Percentiles rank a stretch among this genome's conserved stretches.
Conservation (phyloP, 2,113 vertebrate species). For the Noctilio leporinus region DNA sequence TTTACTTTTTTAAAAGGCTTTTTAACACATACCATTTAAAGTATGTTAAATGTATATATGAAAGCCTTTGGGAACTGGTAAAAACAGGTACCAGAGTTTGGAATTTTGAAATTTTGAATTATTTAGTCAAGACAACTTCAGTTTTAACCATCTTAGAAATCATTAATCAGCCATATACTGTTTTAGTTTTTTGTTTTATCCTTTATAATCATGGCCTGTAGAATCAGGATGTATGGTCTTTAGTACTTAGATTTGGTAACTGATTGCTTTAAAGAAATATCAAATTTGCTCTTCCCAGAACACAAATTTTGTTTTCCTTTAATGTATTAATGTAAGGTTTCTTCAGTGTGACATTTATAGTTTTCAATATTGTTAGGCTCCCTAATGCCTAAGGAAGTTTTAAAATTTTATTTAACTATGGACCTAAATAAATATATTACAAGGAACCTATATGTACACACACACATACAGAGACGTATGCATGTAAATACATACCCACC, state of each 20-base stretch:
- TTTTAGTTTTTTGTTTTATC: not conserved
- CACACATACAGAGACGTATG: not conserved
- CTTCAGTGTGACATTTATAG: not conserved
- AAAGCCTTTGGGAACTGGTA: not conserved
- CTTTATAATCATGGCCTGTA: not conserved
- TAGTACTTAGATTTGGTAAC: not conserved
- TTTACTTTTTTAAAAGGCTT: conserved; percentile 15
- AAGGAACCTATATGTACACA: not conserved
- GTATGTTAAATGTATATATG: conserved; percentile 47
- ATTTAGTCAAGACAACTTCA: not conserved
- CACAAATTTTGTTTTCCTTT: not conserved
- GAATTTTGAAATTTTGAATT: not conserved
- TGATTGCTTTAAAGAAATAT: not conserved
- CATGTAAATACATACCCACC: not conserved
- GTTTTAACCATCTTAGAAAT: not conserved
- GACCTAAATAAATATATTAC: not conserved
- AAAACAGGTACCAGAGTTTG: conserved; percentile 8
- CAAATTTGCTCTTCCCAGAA: not conserved
- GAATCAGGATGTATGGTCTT: not conserved
- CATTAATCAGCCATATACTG: not conserved
- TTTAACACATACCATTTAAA: conserved; percentile 34
- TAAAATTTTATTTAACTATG: not conserved
- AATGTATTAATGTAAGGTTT: not conserved
- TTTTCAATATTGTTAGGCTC: not conserved
- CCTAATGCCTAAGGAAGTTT: not conserved